These are phyloP conservation scores for Bellardia bayeri DNA, from an alignment of 2,888 invertebrate species.

Conservation along the genomic window DNA sequence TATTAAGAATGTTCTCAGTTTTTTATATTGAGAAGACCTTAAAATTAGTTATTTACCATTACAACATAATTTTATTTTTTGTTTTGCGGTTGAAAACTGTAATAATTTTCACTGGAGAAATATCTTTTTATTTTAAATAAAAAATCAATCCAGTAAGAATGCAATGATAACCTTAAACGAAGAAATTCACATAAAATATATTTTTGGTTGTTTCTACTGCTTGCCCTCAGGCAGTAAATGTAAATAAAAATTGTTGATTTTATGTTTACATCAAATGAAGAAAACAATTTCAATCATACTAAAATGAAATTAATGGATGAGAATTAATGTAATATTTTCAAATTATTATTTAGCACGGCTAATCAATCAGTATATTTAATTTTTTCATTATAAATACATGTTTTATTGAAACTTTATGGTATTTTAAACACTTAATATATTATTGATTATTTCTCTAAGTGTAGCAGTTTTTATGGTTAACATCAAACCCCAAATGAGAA, in stretches of 20 bases:
- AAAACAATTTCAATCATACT: no score
- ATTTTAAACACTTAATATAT: no score
- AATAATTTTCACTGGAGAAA: not conserved
- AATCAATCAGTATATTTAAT: no score
- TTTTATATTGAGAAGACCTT: no score
- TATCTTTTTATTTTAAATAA: not conserved
- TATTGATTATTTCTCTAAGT: not conserved
- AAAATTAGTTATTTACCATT: not conserved
- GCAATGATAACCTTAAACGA: conserved; percentile 28
- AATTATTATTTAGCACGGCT: no score
- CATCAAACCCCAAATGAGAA: conserved; percentile 24
- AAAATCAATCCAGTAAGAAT: not conserved
- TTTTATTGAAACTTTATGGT: no score
- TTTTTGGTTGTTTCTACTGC: conserved; percentile 10
- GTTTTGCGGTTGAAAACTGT: not conserved
- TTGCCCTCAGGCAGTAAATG: conserved; percentile 27
- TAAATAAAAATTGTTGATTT: not conserved
- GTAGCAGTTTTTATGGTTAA: conserved; percentile 7
- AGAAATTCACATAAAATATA: not conserved
- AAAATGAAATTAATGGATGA: no score
- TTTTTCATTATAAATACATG: no score
- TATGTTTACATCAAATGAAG: not conserved
- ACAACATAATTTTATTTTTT: no score
- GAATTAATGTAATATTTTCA: no score
- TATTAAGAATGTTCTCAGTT: no score